Percentiles rank a stretch among this genome's conserved stretches.
phyloP scores from a whole-genome alignment of 2,113 vertebrate species.

The Variabilichromis moorii region DNA sequence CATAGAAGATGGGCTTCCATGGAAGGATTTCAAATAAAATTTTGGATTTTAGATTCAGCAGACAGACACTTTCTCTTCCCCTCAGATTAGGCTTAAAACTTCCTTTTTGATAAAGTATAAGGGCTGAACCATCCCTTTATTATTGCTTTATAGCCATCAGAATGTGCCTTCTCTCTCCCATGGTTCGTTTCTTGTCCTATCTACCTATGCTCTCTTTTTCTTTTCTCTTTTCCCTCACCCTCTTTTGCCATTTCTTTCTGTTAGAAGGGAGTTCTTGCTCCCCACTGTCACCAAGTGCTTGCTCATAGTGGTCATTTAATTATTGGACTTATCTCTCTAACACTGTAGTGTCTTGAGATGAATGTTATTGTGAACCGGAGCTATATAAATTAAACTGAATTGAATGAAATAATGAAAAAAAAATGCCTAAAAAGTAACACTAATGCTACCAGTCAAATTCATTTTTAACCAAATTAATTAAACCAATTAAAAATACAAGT shows the following conservation, averaged over 20 bases:
- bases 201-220: neutral
- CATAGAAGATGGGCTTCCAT: neutral
- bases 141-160: neutral
- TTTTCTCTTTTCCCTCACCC: neutral
- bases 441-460: neutral
- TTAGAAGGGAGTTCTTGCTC: neutral
- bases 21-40: neutral
- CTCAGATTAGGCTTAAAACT: neutral
- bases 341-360: neutral
- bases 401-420: neutral
- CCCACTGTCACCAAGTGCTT: neutral
- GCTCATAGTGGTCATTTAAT: neutral
- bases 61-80: neutral
- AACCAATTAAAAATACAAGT: neutral
- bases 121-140: neutral
- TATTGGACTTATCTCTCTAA: neutral
- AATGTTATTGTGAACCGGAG: neutral
- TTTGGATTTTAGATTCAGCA: neutral
- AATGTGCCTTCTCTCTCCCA: neutral
- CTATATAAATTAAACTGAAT: neutral
- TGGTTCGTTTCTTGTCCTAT: neutral
- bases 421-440: neutral
- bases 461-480: neutral
- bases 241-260: neutral
- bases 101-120: neutral